Evolutionary conservation across 2,888 invertebrate genomes (phyloP), one percentile per base, ranked within the genome.

Genomic region (Mechanitis mazaeus): DNA sequence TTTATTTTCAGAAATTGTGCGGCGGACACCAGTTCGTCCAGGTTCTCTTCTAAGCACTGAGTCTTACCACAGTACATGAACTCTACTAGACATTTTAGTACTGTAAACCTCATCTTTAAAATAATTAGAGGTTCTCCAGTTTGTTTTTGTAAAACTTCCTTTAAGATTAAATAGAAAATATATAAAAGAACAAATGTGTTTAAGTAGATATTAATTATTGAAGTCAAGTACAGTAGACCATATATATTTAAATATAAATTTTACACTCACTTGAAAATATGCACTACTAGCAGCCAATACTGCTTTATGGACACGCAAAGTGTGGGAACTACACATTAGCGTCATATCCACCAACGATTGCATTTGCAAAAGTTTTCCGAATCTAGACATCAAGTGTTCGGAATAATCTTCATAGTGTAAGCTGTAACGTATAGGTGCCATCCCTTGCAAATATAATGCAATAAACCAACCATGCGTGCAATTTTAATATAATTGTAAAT

Each of bases 11-110:
- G 92, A 73, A 94, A 92, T 77, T 93, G 93, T 33, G 94, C 94
- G 6, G 94, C 94, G 60, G 94, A 92, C 55, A 94, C 91, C 56
- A 95, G 78, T 71, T 94, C 93, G 70, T 93, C 93, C 69, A 94
- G 85, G 77, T 94, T 91, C 71, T 93, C 92, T 78, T 94, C 93
- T 58, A 92, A 84, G 68, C 94, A 92, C 69, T 92, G 92, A 1
- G 94, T 94, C 85, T 94, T 94, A 2, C 94, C 94, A 73, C 93
- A 94, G 75, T 95, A 95, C 93, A 95, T 94, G 72, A 94, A 94
- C 78, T 95, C 94, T 45, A 95, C 92, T 64, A 94, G 87, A 56
- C 93, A 93, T 81, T 94, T 94, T 64, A 95, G 83, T 42, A 94
- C 93, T 71, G 91, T 91, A 80, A 94, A 94, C 75, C 93, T 92